Conservation (phyloP, 2,113 vertebrate species). For the Platichthys flesus region DNA sequence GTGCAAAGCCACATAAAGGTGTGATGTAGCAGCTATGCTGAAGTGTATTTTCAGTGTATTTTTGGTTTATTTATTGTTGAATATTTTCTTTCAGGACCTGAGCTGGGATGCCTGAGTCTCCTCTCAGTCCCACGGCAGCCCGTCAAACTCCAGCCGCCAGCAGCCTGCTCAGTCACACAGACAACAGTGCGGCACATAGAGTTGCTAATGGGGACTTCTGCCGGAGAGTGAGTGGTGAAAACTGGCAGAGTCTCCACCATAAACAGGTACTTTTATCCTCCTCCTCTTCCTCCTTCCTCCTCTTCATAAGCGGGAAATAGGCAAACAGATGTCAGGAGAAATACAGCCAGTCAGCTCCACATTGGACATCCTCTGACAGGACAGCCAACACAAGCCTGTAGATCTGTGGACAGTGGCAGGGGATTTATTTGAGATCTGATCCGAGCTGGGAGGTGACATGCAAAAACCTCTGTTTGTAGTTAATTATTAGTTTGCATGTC, state of each 20-base stretch:
- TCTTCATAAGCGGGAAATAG: slow-evolving; percentile 42
- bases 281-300: slow-evolving; percentile 20
- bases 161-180: slow-evolving; percentile 93
- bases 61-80: slow-evolving; percentile 14
- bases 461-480: slow-evolving; percentile 89
- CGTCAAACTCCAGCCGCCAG: slow-evolving; percentile 95
- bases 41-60: not conserved
- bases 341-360: slow-evolving; percentile 24
- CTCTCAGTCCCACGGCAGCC: slow-evolving; percentile 93
- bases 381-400: slow-evolving; percentile 64
- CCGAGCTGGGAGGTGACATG: slow-evolving; percentile 90
- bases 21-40: slow-evolving; percentile 3
- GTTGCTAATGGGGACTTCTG: slow-evolving; percentile 91
- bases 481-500: slow-evolving; percentile 94
- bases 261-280: slow-evolving; percentile 86
- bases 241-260: slow-evolving; percentile 92
- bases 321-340: slow-evolving; percentile 55
- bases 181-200: slow-evolving; percentile 88
- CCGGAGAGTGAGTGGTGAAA: slow-evolving; percentile 84
- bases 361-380: slow-evolving; percentile 51
- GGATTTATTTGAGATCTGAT: slow-evolving; percentile 94
- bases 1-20: not conserved
- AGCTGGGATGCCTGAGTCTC: slow-evolving; percentile 95
- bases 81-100: slow-evolving; percentile 80
- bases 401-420: slow-evolving; percentile 93